Evolutionary conservation across 2,797 vertebrate genomes (phyloP), one percentile per base, ranked within the genome.

Genomic region (Siniperca scherzeri): DNA sequence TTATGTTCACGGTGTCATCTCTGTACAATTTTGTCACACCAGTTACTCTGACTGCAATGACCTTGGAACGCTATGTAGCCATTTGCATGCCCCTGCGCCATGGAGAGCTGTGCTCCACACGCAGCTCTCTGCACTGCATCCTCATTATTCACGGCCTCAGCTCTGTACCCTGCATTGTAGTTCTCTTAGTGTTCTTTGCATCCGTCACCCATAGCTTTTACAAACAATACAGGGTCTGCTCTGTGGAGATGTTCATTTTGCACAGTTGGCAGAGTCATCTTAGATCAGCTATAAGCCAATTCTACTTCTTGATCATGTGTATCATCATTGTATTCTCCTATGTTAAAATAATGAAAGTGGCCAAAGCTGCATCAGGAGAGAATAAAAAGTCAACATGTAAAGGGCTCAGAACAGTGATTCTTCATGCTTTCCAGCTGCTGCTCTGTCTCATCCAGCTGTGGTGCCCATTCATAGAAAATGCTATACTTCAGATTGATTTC

Each of bases 31-130:
- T 72, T 48, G 79, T 88, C 36, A 93, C 93, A 25, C 93, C 91
- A 0, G 10, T 94, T n/a, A 93, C 93, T 53, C 79, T 95, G 53
- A 91, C 88, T 36, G 89, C 86, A 0, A 94, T 94, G 94, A 94
- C 91, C 2, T 78, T 95, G 81, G 93, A 95, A 81, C 90, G 93
- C 1, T 95, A 91, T 4, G 91, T 93, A 46, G 93, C 93, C 14
- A 89, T 94, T 52, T 94, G 94, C 75, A 77, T 95, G 82, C 94
- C 93, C 2, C 83, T 94, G 56, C 84, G 74, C 1, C 93, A 95
- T 12, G 80, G 73, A 46, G 81, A 90, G 62, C 75, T 94, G 27
- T 92, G 91, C 78, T 86, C 87, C 10, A 50, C 50, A 12, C 44
- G 30, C 59, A 82, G 48, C 0, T 5, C 84, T 11, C 0, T 88